Evolutionary conservation across 2,113 vertebrate genomes (phyloP).

Genomic region (Martes martes): DNA sequence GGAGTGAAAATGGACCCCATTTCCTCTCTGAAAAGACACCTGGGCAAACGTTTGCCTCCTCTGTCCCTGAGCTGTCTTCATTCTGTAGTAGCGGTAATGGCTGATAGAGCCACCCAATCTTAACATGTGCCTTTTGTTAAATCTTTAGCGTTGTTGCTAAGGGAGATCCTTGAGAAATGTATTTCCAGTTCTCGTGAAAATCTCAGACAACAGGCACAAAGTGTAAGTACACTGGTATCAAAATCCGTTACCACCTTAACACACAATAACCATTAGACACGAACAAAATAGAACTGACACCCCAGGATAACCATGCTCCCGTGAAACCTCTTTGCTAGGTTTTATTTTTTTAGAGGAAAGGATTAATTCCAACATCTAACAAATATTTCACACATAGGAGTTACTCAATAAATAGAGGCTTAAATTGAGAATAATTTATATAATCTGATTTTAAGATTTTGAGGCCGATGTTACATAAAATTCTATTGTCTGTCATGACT

Average conservation of each 20-base stretch:
- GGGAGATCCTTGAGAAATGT: neutral
- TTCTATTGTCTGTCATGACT: neutral
- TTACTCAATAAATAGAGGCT: conserved; percentile 2
- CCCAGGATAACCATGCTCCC: neutral
- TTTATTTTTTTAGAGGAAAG: neutral
- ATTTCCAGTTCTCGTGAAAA: neutral
- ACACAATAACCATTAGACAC: neutral
- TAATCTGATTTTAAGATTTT: neutral
- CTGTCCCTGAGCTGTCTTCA: neutral
- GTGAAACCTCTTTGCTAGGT: neutral
- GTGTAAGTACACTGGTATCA: neutral
- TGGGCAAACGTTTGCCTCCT: neutral
- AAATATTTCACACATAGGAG: neutral
- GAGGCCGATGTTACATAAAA: neutral
- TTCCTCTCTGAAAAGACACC: neutral
- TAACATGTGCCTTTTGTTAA: neutral
- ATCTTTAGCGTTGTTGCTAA: neutral
- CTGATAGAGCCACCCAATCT: neutral
- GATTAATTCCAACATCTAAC: neutral
- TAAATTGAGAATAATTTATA: neutral
- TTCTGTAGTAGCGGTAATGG: neutral
- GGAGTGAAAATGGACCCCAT: neutral
- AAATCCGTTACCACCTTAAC: neutral
- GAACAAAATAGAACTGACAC: neutral
- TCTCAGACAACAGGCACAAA: neutral